Conservation (phyloP, 2,888 invertebrate genomes). For the Neoscelio sp. region DNA sequence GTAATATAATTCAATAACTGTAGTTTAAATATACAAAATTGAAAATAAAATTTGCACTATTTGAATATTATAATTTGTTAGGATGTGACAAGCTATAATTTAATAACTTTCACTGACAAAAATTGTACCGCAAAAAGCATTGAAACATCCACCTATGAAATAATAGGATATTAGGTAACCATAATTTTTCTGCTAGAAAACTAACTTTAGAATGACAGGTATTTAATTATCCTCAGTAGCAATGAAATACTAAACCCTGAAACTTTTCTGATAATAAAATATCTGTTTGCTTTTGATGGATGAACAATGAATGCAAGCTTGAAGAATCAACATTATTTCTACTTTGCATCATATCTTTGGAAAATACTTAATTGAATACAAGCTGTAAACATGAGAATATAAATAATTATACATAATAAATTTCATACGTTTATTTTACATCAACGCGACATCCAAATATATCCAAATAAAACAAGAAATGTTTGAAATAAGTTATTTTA, state of each 20-base stretch:
- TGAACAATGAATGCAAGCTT: slow-evolving; percentile 2
- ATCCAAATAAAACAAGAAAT: background rate
- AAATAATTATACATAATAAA: too few relatives aligned
- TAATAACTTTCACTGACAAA: slow-evolving; percentile 13
- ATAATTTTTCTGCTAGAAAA: background rate
- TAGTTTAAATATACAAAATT: too few relatives aligned
- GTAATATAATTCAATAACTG: too few relatives aligned
- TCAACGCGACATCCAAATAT: too few relatives aligned
- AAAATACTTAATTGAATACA: background rate
- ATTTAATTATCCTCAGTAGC: background rate
- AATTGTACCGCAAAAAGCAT: background rate
- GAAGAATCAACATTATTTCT: background rate
- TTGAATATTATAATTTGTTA: too few relatives aligned
- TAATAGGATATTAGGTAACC: slow-evolving; percentile 16
- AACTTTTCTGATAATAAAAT: background rate
- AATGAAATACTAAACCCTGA: background rate
- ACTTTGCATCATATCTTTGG: slow-evolving; percentile 7
- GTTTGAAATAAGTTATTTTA: slow-evolving; percentile 56
- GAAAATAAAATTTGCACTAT: too few relatives aligned
- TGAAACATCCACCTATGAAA: slow-evolving; percentile 10
- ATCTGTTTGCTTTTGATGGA: slow-evolving; percentile 17
- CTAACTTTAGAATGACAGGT: slow-evolving; percentile 4
- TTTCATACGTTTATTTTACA: too few relatives aligned
- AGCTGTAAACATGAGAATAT: background rate
- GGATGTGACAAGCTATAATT: background rate